Conservation (phyloP, 2,113 vertebrate genomes). For the Meriones unguiculatus region DNA sequence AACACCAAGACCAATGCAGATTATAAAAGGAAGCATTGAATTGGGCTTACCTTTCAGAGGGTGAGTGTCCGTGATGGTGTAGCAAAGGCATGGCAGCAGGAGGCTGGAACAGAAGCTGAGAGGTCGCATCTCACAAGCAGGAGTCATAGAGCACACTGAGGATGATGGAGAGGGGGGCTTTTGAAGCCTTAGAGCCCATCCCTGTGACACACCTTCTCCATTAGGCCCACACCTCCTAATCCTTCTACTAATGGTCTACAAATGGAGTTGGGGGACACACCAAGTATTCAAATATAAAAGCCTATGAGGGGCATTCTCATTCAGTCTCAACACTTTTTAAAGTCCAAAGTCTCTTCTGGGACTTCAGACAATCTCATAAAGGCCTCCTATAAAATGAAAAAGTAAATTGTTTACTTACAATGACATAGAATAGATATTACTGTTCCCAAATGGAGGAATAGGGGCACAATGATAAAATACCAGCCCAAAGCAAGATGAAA, state of each 20-base stretch:
- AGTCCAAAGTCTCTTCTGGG: not conserved
- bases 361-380: not conserved
- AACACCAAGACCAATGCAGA: not conserved
- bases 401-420: not conserved
- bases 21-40: not conserved
- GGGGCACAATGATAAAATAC: not conserved
- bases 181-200: not conserved
- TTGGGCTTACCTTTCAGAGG: not conserved
- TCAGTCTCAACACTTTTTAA: not conserved
- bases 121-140: not conserved
- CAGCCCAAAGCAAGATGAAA: not conserved
- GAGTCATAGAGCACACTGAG: not conserved
- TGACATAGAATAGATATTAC: not conserved
- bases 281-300: not conserved
- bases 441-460: not conserved
- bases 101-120: not conserved
- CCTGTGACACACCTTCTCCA: not conserved
- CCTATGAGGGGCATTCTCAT: not conserved
- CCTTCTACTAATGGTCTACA: not conserved
- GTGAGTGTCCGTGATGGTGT: not conserved
- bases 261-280: not conserved
- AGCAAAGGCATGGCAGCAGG: not conserved
- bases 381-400: not conserved
- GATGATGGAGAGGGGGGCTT: not conserved
- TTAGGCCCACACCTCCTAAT: not conserved